Conservation (phyloP, 2,888 invertebrate genomes). For the Augiades crinisus region DNA sequence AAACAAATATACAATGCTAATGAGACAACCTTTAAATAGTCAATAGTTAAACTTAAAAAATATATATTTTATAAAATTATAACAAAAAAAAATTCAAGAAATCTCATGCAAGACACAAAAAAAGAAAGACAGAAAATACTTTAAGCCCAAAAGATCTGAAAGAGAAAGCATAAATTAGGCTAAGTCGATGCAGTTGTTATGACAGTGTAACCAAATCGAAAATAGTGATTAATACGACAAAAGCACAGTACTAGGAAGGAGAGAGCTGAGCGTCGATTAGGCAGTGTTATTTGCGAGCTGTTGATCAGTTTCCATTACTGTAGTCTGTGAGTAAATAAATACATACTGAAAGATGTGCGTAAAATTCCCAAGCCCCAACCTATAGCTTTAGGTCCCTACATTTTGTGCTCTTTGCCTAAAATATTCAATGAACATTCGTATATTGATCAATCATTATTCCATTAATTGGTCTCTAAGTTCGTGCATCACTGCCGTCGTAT, state of each 20-base stretch:
- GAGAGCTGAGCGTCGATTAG: conserved; percentile 74
- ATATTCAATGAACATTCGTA: conserved; percentile 38
- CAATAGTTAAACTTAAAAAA: neutral
- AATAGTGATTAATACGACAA: conserved; percentile 58
- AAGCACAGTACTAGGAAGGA: conserved; percentile 70
- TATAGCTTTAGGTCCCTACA: conserved; percentile 41
- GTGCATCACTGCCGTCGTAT: conserved; percentile 66
- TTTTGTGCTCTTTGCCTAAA: conserved; percentile 64
- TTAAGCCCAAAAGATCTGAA: conserved; percentile 46
- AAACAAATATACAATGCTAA: conserved; percentile 14
- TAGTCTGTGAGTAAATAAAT: conserved; percentile 46
- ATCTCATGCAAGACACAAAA: conserved; percentile 50
- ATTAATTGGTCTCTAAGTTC: conserved; percentile 44
- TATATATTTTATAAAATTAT: neutral
- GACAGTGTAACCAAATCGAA: conserved; percentile 39
- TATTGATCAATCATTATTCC: conserved; percentile 44
- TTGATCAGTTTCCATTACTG: conserved; percentile 51
- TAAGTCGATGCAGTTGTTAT: conserved; percentile 41
- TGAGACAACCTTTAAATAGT: neutral
- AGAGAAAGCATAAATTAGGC: conserved; percentile 46
- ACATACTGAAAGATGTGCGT: conserved; percentile 43
- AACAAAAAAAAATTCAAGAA: conserved; percentile 31
- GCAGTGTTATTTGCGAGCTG: conserved; percentile 78
- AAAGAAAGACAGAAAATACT: conserved; percentile 50
- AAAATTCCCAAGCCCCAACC: conserved; percentile 53